These are phyloP conservation scores for Malachius bipustulatus DNA, from an alignment of 2,888 invertebrate species.

Conservation along the genomic window DNA sequence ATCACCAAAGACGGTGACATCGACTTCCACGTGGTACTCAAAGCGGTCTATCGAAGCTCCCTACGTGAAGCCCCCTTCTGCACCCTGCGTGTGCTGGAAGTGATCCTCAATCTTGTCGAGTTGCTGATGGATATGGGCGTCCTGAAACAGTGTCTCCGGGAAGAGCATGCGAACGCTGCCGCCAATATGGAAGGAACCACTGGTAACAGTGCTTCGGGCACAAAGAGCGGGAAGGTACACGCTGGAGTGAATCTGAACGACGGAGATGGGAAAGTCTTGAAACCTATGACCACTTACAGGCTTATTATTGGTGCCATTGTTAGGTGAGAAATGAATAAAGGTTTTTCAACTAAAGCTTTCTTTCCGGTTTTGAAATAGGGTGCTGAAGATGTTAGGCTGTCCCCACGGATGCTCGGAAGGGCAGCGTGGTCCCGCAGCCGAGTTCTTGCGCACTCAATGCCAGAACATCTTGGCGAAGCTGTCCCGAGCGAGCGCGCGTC, in stretches of 20 bases:
- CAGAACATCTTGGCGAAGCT: constrained; percentile 65
- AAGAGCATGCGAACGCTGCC: constrained; percentile 42
- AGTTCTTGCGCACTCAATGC: constrained; percentile 80
- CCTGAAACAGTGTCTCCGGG: constrained; percentile 45
- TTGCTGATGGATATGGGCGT: constrained; percentile 84
- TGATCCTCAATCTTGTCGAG: constrained; percentile 84
- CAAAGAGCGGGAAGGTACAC: too few species aligned
- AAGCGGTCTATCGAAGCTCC: constrained; percentile 78
- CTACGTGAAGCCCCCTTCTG: constrained; percentile 74
- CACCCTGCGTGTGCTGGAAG: constrained; percentile 82
- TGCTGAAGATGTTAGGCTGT: constrained; percentile 85
- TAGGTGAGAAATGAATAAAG: constrained; percentile 34
- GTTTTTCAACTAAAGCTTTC: constrained; percentile 2
- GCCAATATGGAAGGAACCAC: too few species aligned
- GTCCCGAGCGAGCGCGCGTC: constrained; percentile 52
- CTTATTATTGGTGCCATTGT: constrained; percentile 61
- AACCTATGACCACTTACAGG: constrained; percentile 51
- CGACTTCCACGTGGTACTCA: constrained; percentile 76
- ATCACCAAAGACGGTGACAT: constrained; percentile 93
- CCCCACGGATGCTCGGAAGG: constrained; percentile 86
- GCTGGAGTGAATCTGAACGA: too few species aligned
- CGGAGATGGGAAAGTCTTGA: too few species aligned
- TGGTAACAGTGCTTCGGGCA: constrained; percentile 22
- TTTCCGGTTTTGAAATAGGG: constrained; percentile 39
- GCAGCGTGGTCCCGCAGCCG: constrained; percentile 77